Evolutionary conservation across 1,140 invertebrate genomes (phyloP).

Genomic region (Neodiprion virginianus): DNA sequence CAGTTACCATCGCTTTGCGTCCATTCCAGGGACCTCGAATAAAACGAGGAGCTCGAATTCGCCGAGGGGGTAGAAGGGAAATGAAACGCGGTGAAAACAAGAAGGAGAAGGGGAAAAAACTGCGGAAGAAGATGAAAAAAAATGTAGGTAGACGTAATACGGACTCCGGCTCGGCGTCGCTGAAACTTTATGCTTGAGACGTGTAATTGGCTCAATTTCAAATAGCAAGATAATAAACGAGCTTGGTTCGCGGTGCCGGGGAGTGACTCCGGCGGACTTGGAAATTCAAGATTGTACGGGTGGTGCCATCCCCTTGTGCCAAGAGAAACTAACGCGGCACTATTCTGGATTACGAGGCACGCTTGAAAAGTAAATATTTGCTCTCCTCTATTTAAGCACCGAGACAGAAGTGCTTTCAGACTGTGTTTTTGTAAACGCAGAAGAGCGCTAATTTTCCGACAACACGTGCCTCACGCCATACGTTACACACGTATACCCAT

Average conservation of each 20-base stretch:
- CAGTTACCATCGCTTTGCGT: background rate
- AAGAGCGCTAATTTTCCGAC: background rate
- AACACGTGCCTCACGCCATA: background rate
- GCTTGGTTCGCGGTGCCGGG: no score
- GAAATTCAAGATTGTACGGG: background rate
- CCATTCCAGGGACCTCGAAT: background rate
- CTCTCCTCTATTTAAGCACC: background rate
- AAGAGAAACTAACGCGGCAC: background rate
- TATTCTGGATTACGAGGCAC: background rate
- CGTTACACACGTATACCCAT: background rate
- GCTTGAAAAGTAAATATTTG: slow-evolving; percentile 6
- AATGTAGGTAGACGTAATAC: background rate
- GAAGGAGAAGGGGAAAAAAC: background rate
- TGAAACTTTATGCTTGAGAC: background rate
- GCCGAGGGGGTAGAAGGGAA: background rate
- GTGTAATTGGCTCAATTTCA: background rate
- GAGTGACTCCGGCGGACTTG: background rate
- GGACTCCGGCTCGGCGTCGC: background rate
- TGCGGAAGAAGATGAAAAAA: background rate
- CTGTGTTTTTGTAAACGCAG: background rate
- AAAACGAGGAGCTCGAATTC: background rate
- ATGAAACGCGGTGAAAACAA: no score
- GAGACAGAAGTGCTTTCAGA: background rate
- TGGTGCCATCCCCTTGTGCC: background rate
- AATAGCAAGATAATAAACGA: background rate